Percentiles rank a stretch among this genome's conserved stretches.
These are phyloP conservation scores for Hippocampus barbouri DNA, from an alignment of 2,113 vertebrate species.

Conservation along the genomic window DNA sequence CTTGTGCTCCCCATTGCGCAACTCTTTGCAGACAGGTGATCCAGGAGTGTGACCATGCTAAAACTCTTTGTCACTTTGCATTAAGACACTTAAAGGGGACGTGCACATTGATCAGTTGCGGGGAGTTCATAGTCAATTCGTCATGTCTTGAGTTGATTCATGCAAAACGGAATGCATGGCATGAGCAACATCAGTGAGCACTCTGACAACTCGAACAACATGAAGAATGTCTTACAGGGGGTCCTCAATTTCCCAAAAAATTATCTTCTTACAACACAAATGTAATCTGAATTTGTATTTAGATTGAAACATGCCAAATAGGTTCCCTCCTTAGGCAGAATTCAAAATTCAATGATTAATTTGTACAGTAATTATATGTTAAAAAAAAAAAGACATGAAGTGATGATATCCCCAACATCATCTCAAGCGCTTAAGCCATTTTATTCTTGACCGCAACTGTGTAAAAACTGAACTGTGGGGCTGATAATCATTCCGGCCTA, in stretches of 20 bases:
- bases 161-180: background rate
- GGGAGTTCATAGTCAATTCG: background rate
- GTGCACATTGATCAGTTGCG: background rate
- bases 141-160: background rate
- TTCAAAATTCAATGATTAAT: background rate
- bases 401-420: background rate
- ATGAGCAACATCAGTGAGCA: background rate
- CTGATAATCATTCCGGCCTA: background rate
- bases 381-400: background rate
- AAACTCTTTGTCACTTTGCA: background rate
- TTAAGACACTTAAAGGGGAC: background rate
- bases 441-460: background rate
- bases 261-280: too few relatives aligned
- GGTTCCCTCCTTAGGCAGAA: background rate
- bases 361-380: background rate
- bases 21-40: background rate
- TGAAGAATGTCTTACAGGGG: too few relatives aligned
- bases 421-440: background rate
- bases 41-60: background rate
- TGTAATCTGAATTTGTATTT: too few relatives aligned
- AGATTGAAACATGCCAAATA: too few relatives aligned
- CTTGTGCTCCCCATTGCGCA: background rate
- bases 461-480: background rate
- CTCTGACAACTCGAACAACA: background rate
- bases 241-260: too few relatives aligned